These are phyloP conservation scores for Lucilia sericata DNA, from an alignment of 1,140 invertebrate genomes.

Conservation along the genomic window DNA sequence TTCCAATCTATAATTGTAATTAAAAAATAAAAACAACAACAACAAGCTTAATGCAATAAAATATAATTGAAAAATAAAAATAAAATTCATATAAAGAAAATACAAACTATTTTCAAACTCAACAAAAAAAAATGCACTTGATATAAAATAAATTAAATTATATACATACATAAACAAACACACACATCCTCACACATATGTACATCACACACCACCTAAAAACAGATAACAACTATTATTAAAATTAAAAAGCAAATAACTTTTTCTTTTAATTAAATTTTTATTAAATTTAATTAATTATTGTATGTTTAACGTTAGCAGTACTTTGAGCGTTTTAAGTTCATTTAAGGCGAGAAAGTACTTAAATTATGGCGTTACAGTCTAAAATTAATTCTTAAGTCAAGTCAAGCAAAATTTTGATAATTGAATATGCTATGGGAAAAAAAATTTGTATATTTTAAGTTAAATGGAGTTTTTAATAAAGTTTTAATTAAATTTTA, in stretches of 20 bases:
- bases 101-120: background rate
- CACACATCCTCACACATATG: background rate
- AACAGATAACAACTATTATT: background rate
- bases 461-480: too few relatives aligned
- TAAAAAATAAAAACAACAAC: background rate
- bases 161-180: too few relatives aligned
- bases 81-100: background rate
- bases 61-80: background rate
- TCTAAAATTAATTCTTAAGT: constrained; percentile 12
- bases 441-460: too few relatives aligned
- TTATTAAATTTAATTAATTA: background rate
- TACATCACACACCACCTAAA: background rate
- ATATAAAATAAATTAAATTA: background rate
- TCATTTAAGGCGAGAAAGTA: background rate
- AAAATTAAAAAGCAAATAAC: background rate
- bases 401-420: background rate
- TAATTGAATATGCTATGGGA: too few relatives aligned
- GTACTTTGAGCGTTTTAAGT: background rate
- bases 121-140: background rate
- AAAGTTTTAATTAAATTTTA: too few relatives aligned
- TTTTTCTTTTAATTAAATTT: background rate
- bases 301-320: background rate
- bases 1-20: background rate
- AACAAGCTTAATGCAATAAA: too few relatives aligned
- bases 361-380: background rate